Conservation (phyloP, 2,888 invertebrate species). For the Scaptomyza polygonia region DNA sequence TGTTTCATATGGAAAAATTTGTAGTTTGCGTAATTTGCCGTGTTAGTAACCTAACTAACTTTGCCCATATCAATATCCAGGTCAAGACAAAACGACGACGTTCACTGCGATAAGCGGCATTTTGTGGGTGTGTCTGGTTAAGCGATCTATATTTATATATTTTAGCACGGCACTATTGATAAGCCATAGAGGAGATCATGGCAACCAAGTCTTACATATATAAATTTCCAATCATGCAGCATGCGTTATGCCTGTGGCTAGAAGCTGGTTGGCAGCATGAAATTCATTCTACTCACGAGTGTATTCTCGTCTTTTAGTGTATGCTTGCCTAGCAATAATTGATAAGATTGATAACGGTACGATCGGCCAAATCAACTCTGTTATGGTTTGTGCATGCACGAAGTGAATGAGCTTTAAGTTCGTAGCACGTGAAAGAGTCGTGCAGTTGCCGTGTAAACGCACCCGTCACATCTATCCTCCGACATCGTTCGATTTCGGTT, state of each 20-base stretch:
- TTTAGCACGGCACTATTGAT: conserved; percentile 22
- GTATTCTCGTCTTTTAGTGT: conserved; percentile 12
- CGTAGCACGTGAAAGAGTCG: conserved; percentile 65
- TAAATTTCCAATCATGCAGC: conserved; percentile 19
- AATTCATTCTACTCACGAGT: conserved; percentile 10
- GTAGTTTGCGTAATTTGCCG: background rate
- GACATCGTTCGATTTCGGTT: conserved; percentile 9
- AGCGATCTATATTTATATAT: conserved; percentile 10
- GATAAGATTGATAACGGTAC: conserved; percentile 62
- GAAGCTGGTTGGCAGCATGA: conserved; percentile 30
- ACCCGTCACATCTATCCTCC: conserved; percentile 4
- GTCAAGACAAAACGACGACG: conserved; percentile 38
- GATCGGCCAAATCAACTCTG: conserved; percentile 52
- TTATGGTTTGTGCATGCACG: conserved; percentile 49
- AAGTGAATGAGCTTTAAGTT: conserved; percentile 45
- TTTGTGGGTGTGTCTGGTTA: conserved; percentile 53
- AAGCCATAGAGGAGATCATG: conserved; percentile 27
- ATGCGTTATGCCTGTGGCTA: conserved; percentile 37
- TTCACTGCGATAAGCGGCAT: conserved; percentile 36
- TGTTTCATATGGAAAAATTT: conserved; percentile 7
- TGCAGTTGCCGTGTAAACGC: conserved; percentile 52
- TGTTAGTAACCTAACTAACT: background rate
- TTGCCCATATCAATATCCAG: conserved; percentile 38
- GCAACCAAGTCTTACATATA: conserved; percentile 3
- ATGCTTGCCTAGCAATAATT: conserved; percentile 16